Base-by-base conservation (phyloP, 2,888 invertebrate species). In the Caradrina kadenii region DNA sequence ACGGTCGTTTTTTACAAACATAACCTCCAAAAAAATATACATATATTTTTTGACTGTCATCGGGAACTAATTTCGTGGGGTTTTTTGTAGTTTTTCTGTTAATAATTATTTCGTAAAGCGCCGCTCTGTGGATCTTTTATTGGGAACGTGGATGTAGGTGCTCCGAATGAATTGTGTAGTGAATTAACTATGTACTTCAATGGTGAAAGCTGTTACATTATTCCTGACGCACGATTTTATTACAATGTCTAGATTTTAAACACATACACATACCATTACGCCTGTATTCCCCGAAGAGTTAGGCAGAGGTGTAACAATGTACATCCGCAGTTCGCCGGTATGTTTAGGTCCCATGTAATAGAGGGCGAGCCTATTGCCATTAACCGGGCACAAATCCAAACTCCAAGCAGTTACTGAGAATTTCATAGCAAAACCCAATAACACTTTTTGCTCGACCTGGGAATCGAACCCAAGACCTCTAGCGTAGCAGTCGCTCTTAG, bases 31-130 rank as follows among this genome's bases (percentile, higher is more conserved):
- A 93, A 92, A 93, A 93, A 90, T 89, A 88, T 91, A 93, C 90
- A 92, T 92, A 93, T 93, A 94, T 94, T 95, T 95, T 94, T 95
- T 91, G 92, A 94, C 94, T 96, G 95, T 96, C 95, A 96, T 96
- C 95, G 95, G 93, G 95, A 96, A 95, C 95, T 96, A 95, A 96
- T 96, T 95, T 95, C 91, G 92, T 85, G 88, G 86, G 86, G 91
- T 92, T 95, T 93, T 94, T 94, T 94, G 92, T 94, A 88, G 91
- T 93, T 92, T 94, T 92, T 92, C 90, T 92, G 90, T 90, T 91
- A 90, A 90, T 93, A 91, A 92, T 94, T 93, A 93, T 94, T 94
- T 92, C 87, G 91, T 93, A 90, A 88, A 90, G 88, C 87, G 89
- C 88, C 88, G 89, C 91, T 87, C 86, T 88, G 87, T 81, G 81